Percentiles rank a stretch among this genome's conserved stretches.
Conservation (phyloP, 1,140 invertebrate species). For the Drosophila nebulosa region DNA sequence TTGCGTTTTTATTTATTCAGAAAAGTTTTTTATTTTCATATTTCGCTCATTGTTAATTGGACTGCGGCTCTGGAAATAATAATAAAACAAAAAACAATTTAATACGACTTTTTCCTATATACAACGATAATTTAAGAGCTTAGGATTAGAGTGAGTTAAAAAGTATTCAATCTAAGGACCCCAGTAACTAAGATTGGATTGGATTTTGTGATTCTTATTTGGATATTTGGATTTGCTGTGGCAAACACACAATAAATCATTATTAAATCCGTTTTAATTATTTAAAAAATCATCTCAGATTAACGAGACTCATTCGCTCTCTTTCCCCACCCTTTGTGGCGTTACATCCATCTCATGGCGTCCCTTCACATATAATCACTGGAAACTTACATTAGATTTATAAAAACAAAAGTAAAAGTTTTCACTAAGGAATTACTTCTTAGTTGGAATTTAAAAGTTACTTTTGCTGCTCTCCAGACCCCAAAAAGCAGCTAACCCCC, state of each 20-base stretch:
- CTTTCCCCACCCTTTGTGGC: not conserved
- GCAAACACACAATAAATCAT: not conserved
- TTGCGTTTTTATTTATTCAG: constrained; percentile 27
- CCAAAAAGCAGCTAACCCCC: not conserved
- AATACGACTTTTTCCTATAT: not conserved
- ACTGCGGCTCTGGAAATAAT: constrained; percentile 27
- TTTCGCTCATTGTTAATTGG: constrained; percentile 62
- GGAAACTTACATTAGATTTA: constrained; percentile 39
- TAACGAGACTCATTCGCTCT: not conserved
- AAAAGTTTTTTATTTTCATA: constrained; percentile 31
- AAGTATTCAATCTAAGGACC: not conserved
- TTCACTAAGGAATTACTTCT: constrained; percentile 46
- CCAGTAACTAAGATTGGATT: not conserved
- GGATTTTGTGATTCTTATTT: too few species aligned
- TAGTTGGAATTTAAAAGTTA: constrained; percentile 67
- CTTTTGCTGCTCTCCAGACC: constrained; percentile 14
- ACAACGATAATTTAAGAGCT: not conserved
- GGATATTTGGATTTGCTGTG: not conserved
- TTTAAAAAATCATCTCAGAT: not conserved
- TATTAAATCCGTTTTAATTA: constrained; percentile 2
- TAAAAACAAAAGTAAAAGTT: constrained; percentile 51
- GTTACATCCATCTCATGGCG: not conserved
- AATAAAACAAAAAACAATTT: constrained; percentile 2
- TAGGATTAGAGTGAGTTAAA: not conserved
- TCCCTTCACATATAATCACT: constrained; percentile 10